Conservation (phyloP, 2,797 vertebrate genomes). For the Furcifer pardalis region DNA sequence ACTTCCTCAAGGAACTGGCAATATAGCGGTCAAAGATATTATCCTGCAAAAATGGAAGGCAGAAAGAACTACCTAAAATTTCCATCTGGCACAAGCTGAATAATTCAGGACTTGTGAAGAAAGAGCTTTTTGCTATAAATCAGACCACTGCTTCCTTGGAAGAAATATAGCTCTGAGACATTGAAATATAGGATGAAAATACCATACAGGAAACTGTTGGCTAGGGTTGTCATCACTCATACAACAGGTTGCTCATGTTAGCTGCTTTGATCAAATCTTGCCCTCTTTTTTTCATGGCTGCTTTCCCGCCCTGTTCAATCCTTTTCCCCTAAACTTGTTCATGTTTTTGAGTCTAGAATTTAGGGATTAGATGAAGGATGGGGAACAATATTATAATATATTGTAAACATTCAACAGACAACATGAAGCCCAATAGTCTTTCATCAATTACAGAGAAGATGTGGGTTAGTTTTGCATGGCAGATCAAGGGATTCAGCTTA, state of each 20-base stretch:
- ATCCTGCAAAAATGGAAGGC: not conserved
- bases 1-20: not conserved
- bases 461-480: not conserved
- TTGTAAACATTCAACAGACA: not conserved
- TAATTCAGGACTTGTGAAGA: not conserved
- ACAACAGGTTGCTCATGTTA: not conserved
- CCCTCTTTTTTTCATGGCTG: not conserved
- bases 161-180: not conserved
- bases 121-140: slow-evolving; percentile 25
- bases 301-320: not conserved
- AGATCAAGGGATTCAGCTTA: not conserved
- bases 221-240: not conserved
- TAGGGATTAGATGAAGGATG: not conserved
- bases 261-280: not conserved
- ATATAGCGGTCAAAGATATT: not conserved
- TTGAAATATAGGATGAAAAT: slow-evolving; percentile 9
- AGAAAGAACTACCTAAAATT: slow-evolving; percentile 6
- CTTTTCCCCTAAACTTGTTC: not conserved
- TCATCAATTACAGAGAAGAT: too few species aligned
- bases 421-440: not conserved
- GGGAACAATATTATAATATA: not conserved
- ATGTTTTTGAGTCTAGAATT: not conserved
- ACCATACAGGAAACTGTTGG: not conserved
- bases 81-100: slow-evolving; percentile 4
- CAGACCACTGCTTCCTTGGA: not conserved